A percentile compares a stretch with the other conserved stretches of the same genome.
phyloP scores from a whole-genome alignment of 92 coral and sea anemone genomes.

The Bergia puertoricense region DNA sequence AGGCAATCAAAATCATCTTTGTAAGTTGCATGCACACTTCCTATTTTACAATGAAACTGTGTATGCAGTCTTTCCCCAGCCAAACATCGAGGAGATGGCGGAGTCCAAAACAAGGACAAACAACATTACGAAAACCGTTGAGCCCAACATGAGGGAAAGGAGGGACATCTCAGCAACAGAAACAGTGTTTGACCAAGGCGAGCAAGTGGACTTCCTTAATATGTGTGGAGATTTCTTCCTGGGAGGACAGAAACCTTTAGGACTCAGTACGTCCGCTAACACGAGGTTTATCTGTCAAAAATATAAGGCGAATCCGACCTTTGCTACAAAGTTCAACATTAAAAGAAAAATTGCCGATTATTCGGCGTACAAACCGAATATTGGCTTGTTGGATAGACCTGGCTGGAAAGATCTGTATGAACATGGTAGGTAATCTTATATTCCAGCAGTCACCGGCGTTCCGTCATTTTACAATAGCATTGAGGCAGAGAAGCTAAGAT shows the following conservation, averaged over 20 bases:
- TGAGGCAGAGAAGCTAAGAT: no score
- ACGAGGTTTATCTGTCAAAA: conserved; percentile 37
- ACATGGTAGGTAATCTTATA: not conserved
- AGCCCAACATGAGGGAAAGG: not conserved
- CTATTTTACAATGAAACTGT: not conserved
- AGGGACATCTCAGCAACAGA: not conserved
- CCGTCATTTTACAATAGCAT: no score
- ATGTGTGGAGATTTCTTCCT: conserved; percentile 39
- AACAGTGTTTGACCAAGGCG: not conserved
- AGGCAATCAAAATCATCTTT: no score
- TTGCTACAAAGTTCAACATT: conserved; percentile 39
- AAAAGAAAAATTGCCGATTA: conserved; percentile 48
- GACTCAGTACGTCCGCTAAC: not conserved
- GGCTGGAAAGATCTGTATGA: conserved; percentile 11
- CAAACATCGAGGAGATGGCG: not conserved
- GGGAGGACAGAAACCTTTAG: not conserved
- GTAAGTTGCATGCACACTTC: no score
- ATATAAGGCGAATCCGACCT: not conserved
- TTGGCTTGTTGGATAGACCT: not conserved
- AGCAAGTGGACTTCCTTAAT: not conserved
- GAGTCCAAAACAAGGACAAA: not conserved
- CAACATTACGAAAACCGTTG: not conserved
- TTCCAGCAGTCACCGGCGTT: no score
- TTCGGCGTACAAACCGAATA: conserved; percentile 48
- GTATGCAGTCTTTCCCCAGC: not conserved